These are phyloP conservation scores for Ophiodon elongatus DNA, from an alignment of 2,113 vertebrate genomes.

Conservation along the genomic window DNA sequence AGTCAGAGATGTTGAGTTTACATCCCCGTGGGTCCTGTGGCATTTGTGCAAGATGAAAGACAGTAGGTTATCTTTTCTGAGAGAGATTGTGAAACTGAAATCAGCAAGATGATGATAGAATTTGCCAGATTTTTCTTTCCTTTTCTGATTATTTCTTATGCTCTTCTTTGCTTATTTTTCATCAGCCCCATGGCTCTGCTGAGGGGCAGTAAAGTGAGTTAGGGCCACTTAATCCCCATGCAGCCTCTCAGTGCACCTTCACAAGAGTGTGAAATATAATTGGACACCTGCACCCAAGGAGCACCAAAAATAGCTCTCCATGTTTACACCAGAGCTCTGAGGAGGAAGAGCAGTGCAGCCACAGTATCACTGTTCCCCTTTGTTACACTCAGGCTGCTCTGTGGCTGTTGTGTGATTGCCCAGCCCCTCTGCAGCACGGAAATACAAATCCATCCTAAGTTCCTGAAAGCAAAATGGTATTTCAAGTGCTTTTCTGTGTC, in stretches of 20 bases:
- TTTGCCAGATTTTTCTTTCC: background rate
- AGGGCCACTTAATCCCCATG: constrained; percentile 40
- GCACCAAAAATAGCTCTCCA: constrained; percentile 69
- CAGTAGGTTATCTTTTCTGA: background rate
- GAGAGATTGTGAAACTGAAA: background rate
- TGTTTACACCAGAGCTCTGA: constrained; percentile 62
- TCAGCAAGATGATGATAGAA: background rate
- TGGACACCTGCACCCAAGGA: constrained; percentile 79
- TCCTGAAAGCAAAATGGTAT: constrained; percentile 55
- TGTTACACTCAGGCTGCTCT: constrained; percentile 47
- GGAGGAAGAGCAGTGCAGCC: constrained; percentile 42
- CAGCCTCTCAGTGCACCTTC: constrained; percentile 57
- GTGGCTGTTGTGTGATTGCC: constrained; percentile 41
- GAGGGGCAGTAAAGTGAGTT: constrained; percentile 53
- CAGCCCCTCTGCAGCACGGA: constrained; percentile 24
- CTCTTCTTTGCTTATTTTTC: background rate
- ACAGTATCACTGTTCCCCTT: constrained; percentile 54
- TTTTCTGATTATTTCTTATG: background rate
- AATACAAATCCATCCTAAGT: constrained; percentile 56
- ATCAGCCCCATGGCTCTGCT: background rate
- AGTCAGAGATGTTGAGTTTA: constrained; percentile 29
- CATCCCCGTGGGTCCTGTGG: background rate
- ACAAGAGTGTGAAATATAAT: constrained; percentile 80
- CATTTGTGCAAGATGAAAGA: background rate
- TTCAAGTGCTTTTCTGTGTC: constrained; percentile 64